Percentiles rank a stretch among this genome's conserved stretches.
These are phyloP conservation scores for Dusona sp. DNA, from an alignment of 2,888 invertebrate species.

Conservation along the genomic window DNA sequence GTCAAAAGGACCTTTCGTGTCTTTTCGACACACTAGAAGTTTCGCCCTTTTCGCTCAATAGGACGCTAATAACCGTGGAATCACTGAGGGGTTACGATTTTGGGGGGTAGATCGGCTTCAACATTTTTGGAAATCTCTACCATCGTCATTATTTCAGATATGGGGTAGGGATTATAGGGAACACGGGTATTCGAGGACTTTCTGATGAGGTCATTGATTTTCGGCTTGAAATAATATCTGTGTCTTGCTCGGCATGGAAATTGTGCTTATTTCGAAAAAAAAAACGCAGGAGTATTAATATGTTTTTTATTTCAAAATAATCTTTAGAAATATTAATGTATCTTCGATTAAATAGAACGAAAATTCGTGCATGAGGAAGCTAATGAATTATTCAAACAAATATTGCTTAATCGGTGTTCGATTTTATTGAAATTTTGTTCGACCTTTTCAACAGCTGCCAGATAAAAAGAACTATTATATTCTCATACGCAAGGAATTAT, in stretches of 20 bases:
- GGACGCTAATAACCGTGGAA: not conserved
- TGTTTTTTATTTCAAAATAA: not conserved
- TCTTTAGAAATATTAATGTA: not conserved
- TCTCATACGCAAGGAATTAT: not conserved
- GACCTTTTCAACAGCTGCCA: not conserved
- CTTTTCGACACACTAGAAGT: not conserved
- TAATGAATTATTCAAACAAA: not conserved
- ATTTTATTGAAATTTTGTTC: not conserved
- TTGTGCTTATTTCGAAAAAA: not conserved
- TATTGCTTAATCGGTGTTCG: not conserved
- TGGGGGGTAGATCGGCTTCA: not conserved
- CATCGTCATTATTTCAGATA: not conserved
- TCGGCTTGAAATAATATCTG: not conserved
- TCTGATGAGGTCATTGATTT: constrained; percentile 10
- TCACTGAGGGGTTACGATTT: not conserved
- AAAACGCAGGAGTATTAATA: not conserved
- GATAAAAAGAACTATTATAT: not conserved
- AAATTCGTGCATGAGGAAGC: not conserved
- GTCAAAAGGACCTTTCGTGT: not conserved
- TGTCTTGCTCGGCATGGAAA: not conserved
- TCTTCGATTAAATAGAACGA: not conserved
- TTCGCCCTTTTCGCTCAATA: not conserved
- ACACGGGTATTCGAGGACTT: constrained; percentile 26
- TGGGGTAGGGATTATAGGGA: constrained; percentile 5
- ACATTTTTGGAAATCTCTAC: constrained; percentile 6